Percentiles rank a stretch among this genome's conserved stretches.
These are phyloP conservation scores for Drosophila tsacasi DNA, from an alignment of 1,140 invertebrate genomes.

Conservation along the genomic window DNA sequence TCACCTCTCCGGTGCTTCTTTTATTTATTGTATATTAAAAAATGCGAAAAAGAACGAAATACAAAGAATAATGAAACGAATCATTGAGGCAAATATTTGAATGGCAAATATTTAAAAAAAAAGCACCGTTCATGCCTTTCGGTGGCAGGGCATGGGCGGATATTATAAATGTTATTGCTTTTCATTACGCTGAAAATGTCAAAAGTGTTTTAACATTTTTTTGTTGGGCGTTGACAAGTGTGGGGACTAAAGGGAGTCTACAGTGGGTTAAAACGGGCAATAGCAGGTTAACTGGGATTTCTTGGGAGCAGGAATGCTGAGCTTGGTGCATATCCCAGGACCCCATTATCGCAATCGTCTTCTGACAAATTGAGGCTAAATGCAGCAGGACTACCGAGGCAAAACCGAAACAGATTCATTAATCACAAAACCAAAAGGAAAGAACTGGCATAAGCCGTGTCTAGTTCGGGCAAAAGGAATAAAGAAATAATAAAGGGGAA, in stretches of 20 bases:
- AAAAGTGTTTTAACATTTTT: conserved; percentile 37
- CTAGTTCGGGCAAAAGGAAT: background rate
- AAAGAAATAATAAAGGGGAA: conserved; percentile 2
- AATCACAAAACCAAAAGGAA: conserved; percentile 40
- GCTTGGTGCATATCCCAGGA: background rate
- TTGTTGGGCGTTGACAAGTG: background rate
- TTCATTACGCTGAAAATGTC: conserved; percentile 55
- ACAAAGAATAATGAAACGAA: conserved; percentile 50
- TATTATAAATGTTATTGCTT: conserved; percentile 73
- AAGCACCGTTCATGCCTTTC: conserved; percentile 1
- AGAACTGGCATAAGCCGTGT: conserved; percentile 19
- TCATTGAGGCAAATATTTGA: conserved; percentile 67
- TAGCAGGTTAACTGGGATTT: background rate
- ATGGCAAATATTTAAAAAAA: conserved; percentile 46
- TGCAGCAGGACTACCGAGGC: conserved; percentile 15
- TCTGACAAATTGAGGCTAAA: conserved; percentile 48
- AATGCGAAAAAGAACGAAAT: conserved; percentile 16
- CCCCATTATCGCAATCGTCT: conserved; percentile 23
- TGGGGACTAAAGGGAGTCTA: background rate
- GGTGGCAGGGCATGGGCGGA: conserved; percentile 6
- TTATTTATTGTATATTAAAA: conserved; percentile 36
- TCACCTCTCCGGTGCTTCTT: background rate
- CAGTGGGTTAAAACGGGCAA: background rate
- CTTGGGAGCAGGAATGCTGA: background rate
- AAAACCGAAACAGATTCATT: conserved; percentile 37